Evolutionary conservation across 92 coral and sea anemone genomes (phyloP).

Genomic region (Zoanthus gigantus): DNA sequence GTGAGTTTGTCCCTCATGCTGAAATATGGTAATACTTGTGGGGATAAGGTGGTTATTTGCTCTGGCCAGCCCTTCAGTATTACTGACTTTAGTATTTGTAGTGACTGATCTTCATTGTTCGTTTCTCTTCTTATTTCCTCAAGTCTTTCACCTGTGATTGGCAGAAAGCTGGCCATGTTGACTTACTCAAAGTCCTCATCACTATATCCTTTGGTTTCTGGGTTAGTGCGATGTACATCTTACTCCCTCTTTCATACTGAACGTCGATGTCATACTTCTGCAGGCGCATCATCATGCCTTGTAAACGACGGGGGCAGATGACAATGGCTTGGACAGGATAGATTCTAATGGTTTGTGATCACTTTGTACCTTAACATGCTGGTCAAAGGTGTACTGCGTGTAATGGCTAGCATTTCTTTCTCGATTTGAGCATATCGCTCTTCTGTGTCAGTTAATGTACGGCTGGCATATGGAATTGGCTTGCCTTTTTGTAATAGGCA

Average conservation of each 20-base stretch:
- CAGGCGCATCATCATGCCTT: slow-evolving; percentile 47
- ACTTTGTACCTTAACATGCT: background rate
- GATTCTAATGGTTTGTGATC: slow-evolving; percentile 26
- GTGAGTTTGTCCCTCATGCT: too few relatives aligned
- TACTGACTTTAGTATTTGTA: too few relatives aligned
- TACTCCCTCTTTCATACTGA: slow-evolving; percentile 29
- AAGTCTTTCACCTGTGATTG: too few relatives aligned
- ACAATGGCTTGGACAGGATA: background rate
- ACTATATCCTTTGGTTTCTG: background rate
- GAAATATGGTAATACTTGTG: too few relatives aligned
- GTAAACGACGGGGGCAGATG: slow-evolving; percentile 26
- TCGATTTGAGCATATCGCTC: slow-evolving; percentile 16
- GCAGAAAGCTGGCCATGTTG: too few relatives aligned
- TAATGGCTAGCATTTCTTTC: slow-evolving; percentile 30
- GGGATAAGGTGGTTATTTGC: too few relatives aligned
- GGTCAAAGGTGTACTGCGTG: background rate
- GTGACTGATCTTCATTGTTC: too few relatives aligned
- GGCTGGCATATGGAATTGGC: slow-evolving; percentile 27
- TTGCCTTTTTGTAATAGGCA: slow-evolving; percentile 15
- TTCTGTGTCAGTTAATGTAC: slow-evolving; percentile 17
- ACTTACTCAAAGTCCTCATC: background rate
- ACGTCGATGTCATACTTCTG: slow-evolving; percentile 40
- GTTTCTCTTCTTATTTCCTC: too few relatives aligned
- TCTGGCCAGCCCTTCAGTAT: too few relatives aligned
- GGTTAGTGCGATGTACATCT: slow-evolving; percentile 21